phyloP scores from a whole-genome alignment of 1,140 invertebrate genomes.

The Heliothis virescens region DNA sequence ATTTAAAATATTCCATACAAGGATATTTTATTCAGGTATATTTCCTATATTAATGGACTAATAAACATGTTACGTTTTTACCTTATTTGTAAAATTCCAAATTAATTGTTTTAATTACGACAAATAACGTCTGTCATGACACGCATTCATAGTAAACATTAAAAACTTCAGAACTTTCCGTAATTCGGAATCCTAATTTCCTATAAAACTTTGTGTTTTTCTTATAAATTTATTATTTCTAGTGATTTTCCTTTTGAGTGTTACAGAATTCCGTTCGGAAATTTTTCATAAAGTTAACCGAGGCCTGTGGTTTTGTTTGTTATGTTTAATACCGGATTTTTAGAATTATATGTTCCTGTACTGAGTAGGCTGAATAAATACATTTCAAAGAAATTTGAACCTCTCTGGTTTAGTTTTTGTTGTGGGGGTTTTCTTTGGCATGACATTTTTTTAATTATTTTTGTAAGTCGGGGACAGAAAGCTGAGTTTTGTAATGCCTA shows the following conservation, averaged over 20 bases:
- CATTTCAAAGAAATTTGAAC: no score
- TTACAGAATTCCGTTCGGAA: conserved; percentile 18
- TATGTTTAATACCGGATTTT: background rate
- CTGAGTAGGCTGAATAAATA: background rate
- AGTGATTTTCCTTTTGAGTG: conserved; percentile 8
- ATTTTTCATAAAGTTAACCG: background rate
- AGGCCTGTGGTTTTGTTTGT: background rate
- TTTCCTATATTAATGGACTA: no score
- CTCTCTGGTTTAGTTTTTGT: no score
- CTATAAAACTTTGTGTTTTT: background rate
- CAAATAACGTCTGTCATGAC: background rate
- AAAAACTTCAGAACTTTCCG: conserved; percentile 1
- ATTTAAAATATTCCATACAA: no score
- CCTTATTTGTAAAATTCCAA: no score
- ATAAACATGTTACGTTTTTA: no score
- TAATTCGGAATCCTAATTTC: background rate
- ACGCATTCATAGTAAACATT: background rate
- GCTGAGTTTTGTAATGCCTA: no score
- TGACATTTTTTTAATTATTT: no score
- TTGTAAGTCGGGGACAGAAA: no score
- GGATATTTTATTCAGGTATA: no score
- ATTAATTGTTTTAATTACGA: no score
- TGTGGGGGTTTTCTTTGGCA: no score
- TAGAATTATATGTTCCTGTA: background rate
- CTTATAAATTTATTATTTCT: background rate